phyloP scores from a whole-genome alignment of 2,888 invertebrate genomes.

The Tinea semifulvella region DNA sequence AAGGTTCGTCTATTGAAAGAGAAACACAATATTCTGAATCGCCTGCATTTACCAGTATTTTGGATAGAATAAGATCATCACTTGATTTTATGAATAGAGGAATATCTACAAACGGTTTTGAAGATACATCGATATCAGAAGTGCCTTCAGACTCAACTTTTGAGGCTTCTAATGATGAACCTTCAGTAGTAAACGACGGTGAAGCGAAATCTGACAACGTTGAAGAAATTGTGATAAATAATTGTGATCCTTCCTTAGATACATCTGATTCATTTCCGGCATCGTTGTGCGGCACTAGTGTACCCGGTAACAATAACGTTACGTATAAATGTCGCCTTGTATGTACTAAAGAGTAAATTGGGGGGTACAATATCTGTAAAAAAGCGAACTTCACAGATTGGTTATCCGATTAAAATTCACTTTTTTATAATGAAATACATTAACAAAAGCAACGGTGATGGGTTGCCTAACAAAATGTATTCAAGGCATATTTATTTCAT shows the following conservation, averaged over 20 bases:
- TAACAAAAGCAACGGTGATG: too few species aligned
- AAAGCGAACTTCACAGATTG: too few species aligned
- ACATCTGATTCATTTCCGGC: not conserved
- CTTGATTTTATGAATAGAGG: not conserved
- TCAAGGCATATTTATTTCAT: too few species aligned
- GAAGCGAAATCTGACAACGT: not conserved
- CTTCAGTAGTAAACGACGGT: not conserved
- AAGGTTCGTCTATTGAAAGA: too few species aligned
- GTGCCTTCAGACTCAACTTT: not conserved
- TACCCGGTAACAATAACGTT: constrained; percentile 38
- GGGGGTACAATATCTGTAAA: too few species aligned
- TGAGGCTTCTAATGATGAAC: not conserved
- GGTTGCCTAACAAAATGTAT: too few species aligned
- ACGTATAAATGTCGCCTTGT: constrained; percentile 47
- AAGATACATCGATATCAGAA: not conserved
- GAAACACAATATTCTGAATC: too few species aligned
- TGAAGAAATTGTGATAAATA: not conserved
- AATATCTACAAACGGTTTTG: not conserved
- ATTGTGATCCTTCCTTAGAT: not conserved
- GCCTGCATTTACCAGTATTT: not conserved
- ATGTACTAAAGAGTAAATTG: constrained; percentile 38
- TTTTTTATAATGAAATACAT: too few species aligned
- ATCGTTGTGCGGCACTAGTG: constrained; percentile 12
- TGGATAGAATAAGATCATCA: not conserved
- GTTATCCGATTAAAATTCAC: too few species aligned